A percentile compares a stretch with the other conserved stretches of the same genome.
These are phyloP conservation scores for Pangasianodon gigas DNA, from an alignment of 2,113 vertebrate genomes.

Conservation along the genomic window DNA sequence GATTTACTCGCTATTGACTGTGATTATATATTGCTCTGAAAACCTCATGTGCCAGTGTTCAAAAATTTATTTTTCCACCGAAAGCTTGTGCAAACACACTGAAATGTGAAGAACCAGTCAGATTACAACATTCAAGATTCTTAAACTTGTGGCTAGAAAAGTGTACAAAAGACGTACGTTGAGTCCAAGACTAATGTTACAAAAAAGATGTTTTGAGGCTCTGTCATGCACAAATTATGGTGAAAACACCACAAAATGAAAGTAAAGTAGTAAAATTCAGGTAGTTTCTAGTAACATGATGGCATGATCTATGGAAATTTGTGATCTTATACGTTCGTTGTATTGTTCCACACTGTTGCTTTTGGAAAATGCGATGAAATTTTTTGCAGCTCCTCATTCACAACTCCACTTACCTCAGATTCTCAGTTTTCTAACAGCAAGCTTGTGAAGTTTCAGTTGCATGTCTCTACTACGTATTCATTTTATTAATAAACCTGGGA, in stretches of 20 bases:
- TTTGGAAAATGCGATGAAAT: slow-evolving; percentile 31
- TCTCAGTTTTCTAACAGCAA: slow-evolving; percentile 31
- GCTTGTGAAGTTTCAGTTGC: slow-evolving; percentile 49
- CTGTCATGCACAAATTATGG: not conserved
- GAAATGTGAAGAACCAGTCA: not conserved
- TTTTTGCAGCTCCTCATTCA: slow-evolving; percentile 14
- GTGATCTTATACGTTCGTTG: not conserved
- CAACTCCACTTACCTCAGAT: slow-evolving; percentile 41
- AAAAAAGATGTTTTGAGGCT: not conserved
- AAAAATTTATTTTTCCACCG: not conserved
- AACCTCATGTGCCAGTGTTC: not conserved
- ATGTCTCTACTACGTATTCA: slow-evolving; percentile 38
- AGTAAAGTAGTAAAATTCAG: not conserved
- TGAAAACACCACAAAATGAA: not conserved
- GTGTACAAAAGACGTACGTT: not conserved
- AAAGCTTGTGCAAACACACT: not conserved
- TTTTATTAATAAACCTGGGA: slow-evolving; percentile 19
- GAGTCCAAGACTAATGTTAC: not conserved
- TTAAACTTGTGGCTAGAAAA: not conserved
- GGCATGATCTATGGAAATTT: not conserved
- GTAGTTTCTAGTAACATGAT: not conserved
- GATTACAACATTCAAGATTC: not conserved
- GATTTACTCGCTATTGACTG: not conserved
- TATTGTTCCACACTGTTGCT: not conserved
- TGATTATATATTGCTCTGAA: not conserved